These are phyloP conservation scores for Pterocles gutturalis DNA, from an alignment of 2,113 vertebrate genomes.

Conservation along the genomic window DNA sequence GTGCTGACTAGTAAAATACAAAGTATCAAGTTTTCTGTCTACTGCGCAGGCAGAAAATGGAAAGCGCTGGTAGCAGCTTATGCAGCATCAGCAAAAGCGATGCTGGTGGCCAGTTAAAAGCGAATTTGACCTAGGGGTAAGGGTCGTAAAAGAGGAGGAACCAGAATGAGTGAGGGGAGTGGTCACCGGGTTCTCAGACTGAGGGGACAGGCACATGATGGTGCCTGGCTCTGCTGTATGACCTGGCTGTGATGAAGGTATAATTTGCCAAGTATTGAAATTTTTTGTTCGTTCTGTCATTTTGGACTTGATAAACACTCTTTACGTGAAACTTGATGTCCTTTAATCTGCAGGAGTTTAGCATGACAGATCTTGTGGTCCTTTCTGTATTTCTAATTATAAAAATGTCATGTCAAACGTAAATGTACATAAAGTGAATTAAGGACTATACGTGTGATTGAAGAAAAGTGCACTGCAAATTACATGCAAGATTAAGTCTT, in stretches of 20 bases:
- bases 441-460: neutral
- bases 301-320: neutral
- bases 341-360: neutral
- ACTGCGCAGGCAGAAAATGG: neutral
- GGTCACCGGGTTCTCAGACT: neutral
- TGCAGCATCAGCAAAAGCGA: neutral
- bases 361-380: neutral
- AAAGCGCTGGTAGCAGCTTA: neutral
- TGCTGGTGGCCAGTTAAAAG: neutral
- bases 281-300: neutral
- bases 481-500: neutral
- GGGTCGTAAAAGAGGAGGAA: neutral
- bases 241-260: neutral
- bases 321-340: neutral
- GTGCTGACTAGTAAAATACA: neutral
- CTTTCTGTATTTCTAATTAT: neutral
- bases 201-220: fast-evolving
- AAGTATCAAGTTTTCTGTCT: neutral
- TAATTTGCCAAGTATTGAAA: neutral
- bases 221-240: neutral
- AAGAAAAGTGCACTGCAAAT: neutral
- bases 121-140: neutral
- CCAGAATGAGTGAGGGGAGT: too few relatives aligned
- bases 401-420: neutral
- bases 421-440: neutral